Base-by-base conservation (phyloP, 2,888 invertebrate genomes). In the Trichogramma evanescens region DNA sequence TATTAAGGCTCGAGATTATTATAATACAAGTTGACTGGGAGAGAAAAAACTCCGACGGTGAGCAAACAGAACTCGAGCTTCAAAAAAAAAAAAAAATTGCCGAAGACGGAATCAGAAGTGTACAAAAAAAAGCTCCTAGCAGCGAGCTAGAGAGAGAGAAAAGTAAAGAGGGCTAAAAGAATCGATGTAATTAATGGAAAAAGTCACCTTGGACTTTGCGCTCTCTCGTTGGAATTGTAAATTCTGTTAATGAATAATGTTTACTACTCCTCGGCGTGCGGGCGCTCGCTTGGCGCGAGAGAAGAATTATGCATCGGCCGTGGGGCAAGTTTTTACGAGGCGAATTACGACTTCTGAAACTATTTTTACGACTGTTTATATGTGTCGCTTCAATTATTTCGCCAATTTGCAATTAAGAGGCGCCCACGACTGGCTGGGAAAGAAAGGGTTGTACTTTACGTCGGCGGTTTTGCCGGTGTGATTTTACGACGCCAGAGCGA, bases 351-450 rank as follows among this genome's bases (percentile, higher is more conserved):
- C 72, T 76, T 75, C 71, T 71, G 70, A 76, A 64, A 77, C 77
- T 77, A 76, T 77, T 76, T 77, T 77, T 77, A 77, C 75, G 77
- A 75, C 26, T 26, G 26, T 26, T 26, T 26, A 26, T 26, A 26
- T 26, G 73, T 76, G 76, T 76, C 75, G 77, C 77, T 77, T 77
- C 77, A 77, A 77, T 77, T 77, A 77, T 77, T 77, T 76, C 74
- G 72, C 76, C 75, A 77, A 76, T 77, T 77, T 76, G 77, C 75
- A 75, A 76, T 77, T 76, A 77, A 76, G 74, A 74, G 70, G 26
- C 26, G 26, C 26, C 26, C 26, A 26, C 26, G 26, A 26, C 26
- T 26, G 26, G 26, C 26, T 26, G 26, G 26, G 26, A 26, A 26
- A 26, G 26, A 26, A 26, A 26, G 26, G 26, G 26, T 26, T 26